Conservation (phyloP, 2,797 vertebrate species). For the Acanthornis magna region DNA sequence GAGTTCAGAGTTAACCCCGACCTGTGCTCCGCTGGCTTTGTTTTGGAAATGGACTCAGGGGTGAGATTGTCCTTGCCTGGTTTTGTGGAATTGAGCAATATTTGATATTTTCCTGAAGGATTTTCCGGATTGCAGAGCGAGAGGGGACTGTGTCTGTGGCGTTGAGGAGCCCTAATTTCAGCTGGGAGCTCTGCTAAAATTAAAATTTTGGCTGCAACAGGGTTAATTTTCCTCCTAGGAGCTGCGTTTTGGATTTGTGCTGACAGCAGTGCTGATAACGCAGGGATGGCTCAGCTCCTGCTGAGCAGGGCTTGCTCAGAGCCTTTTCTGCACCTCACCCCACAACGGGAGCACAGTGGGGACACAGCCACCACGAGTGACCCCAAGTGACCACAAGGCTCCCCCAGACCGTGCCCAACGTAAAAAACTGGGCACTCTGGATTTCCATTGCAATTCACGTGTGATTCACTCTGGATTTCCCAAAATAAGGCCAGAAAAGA, state of each 20-base stretch:
- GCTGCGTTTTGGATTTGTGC: not conserved
- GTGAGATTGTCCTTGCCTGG: not conserved
- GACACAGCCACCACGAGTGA: not conserved
- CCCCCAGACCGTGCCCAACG: not conserved
- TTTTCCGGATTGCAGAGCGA: not conserved
- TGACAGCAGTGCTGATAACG: not conserved
- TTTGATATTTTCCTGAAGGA: not conserved
- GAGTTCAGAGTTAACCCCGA: not conserved
- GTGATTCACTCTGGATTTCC: not conserved
- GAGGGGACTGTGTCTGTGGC: not conserved
- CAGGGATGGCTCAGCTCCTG: not conserved
- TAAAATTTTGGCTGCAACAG: not conserved
- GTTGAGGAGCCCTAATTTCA: accelerated
- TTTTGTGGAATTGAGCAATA: not conserved
- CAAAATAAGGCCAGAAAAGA: not conserved
- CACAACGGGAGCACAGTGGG: not conserved
- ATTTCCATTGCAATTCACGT: not conserved
- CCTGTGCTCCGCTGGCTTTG: not conserved
- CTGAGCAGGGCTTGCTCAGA: not conserved
- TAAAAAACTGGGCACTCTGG: not conserved
- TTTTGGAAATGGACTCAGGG: not conserved
- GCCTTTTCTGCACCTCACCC: not conserved
- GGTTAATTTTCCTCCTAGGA: not conserved
- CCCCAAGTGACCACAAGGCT: not conserved
- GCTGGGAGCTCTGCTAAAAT: not conserved